phyloP scores from a whole-genome alignment of 2,113 vertebrate genomes.

The Chlorocebus sabaeus region DNA sequence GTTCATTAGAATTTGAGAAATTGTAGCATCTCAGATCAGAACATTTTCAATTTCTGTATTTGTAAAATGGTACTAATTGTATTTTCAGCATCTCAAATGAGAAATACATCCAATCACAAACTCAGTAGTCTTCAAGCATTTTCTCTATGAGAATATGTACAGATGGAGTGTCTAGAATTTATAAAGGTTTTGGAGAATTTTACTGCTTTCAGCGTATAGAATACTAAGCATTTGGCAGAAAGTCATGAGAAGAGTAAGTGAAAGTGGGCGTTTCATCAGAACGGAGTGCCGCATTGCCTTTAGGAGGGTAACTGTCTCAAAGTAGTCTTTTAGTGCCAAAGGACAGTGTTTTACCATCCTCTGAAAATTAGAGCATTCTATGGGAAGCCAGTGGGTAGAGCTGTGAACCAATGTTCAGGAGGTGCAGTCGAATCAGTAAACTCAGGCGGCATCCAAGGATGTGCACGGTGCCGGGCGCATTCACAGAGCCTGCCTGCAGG shows the following conservation, averaged over 20 bases:
- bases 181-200: not conserved
- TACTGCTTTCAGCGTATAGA: fast-evolving
- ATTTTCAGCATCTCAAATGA: fast-evolving
- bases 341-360: fast-evolving
- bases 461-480: fast-evolving
- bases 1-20: not conserved
- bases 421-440: fast-evolving
- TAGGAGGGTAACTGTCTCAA: not conserved
- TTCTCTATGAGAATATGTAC: no score
- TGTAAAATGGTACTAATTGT: not conserved
- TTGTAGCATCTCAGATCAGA: not conserved
- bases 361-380: fast-evolving
- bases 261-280: fast-evolving
- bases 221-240: not conserved
- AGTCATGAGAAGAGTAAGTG: fast-evolving
- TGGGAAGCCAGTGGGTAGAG: fast-evolving
- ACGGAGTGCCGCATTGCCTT: fast-evolving
- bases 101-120: not conserved
- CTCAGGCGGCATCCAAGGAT: fast-evolving
- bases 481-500: fast-evolving
- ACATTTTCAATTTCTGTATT: not conserved
- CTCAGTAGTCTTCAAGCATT: not conserved
- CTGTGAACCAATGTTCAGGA: fast-evolving
- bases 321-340: not conserved
- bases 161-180: not conserved